phyloP scores from a whole-genome alignment of 30 jellyfish, hydroid and myxozoan genomes.

The Aurelia sp. region DNA sequence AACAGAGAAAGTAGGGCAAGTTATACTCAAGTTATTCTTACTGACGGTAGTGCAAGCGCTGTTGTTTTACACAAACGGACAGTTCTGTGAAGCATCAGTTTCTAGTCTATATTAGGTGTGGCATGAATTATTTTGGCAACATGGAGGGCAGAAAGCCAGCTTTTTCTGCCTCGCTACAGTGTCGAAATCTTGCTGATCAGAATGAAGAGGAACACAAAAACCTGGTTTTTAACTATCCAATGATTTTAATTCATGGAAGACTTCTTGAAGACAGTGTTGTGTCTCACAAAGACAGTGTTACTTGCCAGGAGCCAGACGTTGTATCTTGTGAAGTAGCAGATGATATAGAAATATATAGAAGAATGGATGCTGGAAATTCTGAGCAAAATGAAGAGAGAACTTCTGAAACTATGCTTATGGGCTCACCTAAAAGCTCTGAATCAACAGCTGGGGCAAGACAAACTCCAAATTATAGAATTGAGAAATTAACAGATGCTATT shows the following conservation, averaged over 20 bases:
- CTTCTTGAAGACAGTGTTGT: not conserved
- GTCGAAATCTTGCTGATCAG: too few relatives aligned
- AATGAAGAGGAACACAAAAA: too few relatives aligned
- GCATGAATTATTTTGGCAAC: too few relatives aligned
- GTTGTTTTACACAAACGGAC: too few relatives aligned
- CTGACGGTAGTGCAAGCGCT: too few relatives aligned
- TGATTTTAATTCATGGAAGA: conserved; percentile 28
- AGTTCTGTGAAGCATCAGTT: too few relatives aligned
- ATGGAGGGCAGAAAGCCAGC: too few relatives aligned
- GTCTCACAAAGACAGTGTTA: not conserved
- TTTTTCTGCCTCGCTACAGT: too few relatives aligned
- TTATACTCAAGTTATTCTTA: too few relatives aligned
- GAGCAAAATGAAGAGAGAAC: not conserved
- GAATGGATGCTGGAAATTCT: not conserved
- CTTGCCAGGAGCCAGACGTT: not conserved
- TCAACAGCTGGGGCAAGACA: not conserved
- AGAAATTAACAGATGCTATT: not conserved
- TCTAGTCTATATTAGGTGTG: too few relatives aligned
- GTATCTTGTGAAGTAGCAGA: not conserved
- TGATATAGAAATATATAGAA: not conserved
- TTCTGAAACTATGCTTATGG: not conserved
- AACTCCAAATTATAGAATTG: not conserved
- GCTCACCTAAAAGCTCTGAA: not conserved
- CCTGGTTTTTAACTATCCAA: conserved; percentile 15
- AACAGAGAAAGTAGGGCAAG: too few relatives aligned